Percentiles rank a stretch among this genome's conserved stretches.
Conservation (phyloP, 2,113 vertebrate genomes). For the Engraulis encrasicolus region DNA sequence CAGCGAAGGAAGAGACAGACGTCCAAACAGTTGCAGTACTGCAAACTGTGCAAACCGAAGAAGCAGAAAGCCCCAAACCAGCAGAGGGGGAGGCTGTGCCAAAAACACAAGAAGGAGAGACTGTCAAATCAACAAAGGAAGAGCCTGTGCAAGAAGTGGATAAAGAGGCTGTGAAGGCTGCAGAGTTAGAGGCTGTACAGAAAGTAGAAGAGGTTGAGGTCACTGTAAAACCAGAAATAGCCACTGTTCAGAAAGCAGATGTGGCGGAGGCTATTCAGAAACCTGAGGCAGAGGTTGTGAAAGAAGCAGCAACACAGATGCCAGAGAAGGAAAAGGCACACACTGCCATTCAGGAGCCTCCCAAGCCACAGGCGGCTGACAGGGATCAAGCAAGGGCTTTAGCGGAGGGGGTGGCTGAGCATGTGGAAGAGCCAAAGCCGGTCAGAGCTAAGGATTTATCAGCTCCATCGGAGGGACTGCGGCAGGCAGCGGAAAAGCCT, state of each 20-base stretch:
- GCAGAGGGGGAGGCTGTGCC: too few species aligned
- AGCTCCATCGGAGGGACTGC: constrained; percentile 8
- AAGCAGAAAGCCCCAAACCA: too few species aligned
- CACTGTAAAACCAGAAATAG: not conserved
- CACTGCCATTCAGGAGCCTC: not conserved
- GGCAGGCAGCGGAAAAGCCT: not conserved
- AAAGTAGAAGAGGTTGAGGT: not conserved
- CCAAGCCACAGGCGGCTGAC: not conserved
- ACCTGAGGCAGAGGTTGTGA: not conserved
- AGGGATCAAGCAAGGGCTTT: not conserved
- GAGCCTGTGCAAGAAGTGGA: too few species aligned
- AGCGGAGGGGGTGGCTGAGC: constrained; percentile 25
- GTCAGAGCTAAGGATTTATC: constrained; percentile 53
- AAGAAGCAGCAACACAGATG: not conserved
- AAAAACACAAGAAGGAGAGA: too few species aligned
- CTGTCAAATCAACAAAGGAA: too few species aligned
- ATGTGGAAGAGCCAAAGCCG: constrained; percentile 53
- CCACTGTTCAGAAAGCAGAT: constrained; percentile 2
- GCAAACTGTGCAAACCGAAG: too few species aligned
- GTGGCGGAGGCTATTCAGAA: not conserved
- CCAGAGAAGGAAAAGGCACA: not conserved
- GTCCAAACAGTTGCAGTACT: too few species aligned
- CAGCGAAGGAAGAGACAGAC: too few species aligned
- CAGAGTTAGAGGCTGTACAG: not conserved
- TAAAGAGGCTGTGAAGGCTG: too few species aligned